Conservation (phyloP, 2,888 invertebrate genomes). For the Drosophila formosana region DNA sequence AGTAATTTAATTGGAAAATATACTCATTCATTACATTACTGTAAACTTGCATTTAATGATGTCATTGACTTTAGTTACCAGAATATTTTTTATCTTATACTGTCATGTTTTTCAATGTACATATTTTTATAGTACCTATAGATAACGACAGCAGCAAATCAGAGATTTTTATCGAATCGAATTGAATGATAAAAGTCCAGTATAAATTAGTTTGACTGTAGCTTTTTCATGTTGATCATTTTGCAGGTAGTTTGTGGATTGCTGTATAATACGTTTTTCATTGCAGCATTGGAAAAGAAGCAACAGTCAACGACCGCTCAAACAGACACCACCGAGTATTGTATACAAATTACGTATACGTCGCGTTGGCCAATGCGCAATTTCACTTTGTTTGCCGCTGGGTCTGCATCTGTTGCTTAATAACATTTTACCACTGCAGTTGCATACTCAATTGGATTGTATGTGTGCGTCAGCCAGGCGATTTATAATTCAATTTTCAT, state of each 20-base stretch:
- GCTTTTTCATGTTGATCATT: not conserved
- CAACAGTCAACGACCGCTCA: not conserved
- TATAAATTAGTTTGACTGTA: not conserved
- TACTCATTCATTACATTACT: too few species aligned
- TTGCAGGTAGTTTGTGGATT: not conserved
- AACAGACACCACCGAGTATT: not conserved
- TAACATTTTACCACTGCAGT: constrained; percentile 25
- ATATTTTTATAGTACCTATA: too few species aligned
- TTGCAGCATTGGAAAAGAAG: not conserved
- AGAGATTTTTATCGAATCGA: too few species aligned
- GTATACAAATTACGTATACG: constrained; percentile 35
- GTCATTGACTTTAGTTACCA: too few species aligned
- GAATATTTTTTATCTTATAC: too few species aligned
- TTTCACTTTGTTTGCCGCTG: constrained; percentile 13
- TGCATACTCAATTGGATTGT: not conserved
- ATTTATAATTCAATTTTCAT: constrained; percentile 54
- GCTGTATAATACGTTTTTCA: not conserved
- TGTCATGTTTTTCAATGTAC: too few species aligned
- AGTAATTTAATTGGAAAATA: too few species aligned
- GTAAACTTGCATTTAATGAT: too few species aligned
- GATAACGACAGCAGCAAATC: not conserved
- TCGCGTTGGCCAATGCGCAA: constrained; percentile 1
- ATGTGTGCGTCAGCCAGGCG: constrained; percentile 1
- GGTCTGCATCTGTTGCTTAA: constrained; percentile 28
- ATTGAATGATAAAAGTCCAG: not conserved